Conservation (phyloP, 2,888 invertebrate genomes). For the Habroteleia sp. region DNA sequence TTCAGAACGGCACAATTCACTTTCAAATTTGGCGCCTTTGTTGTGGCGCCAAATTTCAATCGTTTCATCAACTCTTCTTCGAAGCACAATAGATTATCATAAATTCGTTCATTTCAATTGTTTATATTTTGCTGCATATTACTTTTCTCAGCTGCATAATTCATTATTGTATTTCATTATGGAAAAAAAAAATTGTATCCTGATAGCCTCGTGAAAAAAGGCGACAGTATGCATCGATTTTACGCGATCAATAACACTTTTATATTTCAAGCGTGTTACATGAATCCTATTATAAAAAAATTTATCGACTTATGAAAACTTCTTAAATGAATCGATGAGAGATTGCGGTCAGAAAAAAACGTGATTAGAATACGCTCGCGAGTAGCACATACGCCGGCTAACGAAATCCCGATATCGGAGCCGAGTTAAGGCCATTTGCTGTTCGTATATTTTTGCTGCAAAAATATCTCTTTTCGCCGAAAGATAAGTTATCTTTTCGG, state of each 20-base stretch:
- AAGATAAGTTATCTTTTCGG: conserved; percentile 5
- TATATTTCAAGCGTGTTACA: conserved; percentile 46
- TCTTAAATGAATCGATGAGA: conserved; percentile 36
- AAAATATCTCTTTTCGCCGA: not conserved
- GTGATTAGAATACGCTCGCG: conserved; percentile 40
- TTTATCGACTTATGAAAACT: conserved; percentile 48
- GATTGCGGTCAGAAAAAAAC: conserved; percentile 18
- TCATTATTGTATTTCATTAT: no score
- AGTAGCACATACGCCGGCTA: not conserved
- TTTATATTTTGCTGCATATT: no score
- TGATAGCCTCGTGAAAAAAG: conserved; percentile 10
- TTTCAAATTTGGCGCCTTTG: no score
- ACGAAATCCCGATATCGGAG: conserved; percentile 15
- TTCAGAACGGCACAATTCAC: no score
- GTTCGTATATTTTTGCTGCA: not conserved
- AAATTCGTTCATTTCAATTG: no score
- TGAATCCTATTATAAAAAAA: conserved; percentile 44
- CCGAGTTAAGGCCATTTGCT: conserved; percentile 6
- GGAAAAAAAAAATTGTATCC: not conserved
- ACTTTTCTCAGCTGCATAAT: no score
- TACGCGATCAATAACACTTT: conserved; percentile 46
- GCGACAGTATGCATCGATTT: conserved; percentile 36
- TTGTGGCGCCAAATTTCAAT: no score
- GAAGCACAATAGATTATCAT: no score
- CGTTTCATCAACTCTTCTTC: no score